Evolutionary conservation across 1,140 invertebrate genomes (phyloP).

Genomic region (Ceratina calcarata): DNA sequence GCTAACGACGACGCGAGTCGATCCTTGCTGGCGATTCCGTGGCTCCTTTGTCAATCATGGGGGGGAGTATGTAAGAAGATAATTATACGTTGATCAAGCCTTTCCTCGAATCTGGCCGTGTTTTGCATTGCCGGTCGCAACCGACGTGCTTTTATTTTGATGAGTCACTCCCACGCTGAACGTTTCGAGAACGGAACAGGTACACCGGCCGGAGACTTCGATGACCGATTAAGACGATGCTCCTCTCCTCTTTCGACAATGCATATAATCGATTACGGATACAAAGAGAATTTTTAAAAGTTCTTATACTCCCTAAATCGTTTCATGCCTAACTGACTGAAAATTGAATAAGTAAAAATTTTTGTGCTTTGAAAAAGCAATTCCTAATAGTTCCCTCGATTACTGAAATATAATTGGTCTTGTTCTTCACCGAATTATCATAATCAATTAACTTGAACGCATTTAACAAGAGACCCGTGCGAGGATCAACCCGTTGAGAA

Average conservation of each 20-base stretch:
- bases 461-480: background rate
- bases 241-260: background rate
- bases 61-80: conserved; percentile 19
- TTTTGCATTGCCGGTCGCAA: conserved; percentile 28
- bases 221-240: background rate
- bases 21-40: conserved; percentile 13
- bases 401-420: too few relatives aligned
- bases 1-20: conserved; percentile 4
- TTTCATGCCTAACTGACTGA: too few relatives aligned
- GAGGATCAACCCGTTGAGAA: background rate
- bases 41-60: conserved; percentile 37
- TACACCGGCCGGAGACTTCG: conserved; percentile 21
- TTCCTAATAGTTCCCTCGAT: too few relatives aligned
- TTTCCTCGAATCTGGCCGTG: conserved; percentile 26
- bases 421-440: too few relatives aligned
- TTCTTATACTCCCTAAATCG: too few relatives aligned
- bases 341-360: too few relatives aligned
- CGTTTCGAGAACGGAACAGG: conserved; percentile 37
- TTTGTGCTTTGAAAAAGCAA: too few relatives aligned
- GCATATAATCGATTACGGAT: background rate
- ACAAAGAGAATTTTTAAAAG: too few relatives aligned
- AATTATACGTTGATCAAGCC: conserved; percentile 35
- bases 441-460: background rate
- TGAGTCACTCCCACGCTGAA: conserved; percentile 28
- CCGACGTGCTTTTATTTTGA: conserved; percentile 31